Conservation (phyloP, 2,797 vertebrate species). For the Lerista edwardsae region DNA sequence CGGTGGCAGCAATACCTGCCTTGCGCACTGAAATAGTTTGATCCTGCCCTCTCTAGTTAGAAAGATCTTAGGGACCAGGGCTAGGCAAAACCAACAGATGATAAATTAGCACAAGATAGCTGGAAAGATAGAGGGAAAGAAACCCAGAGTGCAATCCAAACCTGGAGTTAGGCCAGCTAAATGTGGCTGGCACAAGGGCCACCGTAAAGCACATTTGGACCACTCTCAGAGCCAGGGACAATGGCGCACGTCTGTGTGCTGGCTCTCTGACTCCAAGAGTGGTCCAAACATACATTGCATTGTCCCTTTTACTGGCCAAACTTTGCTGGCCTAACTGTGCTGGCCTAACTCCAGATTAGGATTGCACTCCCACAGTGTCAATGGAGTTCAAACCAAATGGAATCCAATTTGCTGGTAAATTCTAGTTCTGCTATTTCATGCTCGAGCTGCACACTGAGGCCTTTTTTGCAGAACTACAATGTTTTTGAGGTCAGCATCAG, state of each 20-base stretch:
- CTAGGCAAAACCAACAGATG: not conserved
- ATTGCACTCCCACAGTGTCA: too few relatives aligned
- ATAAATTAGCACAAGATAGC: not conserved
- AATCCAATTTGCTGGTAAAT: conserved; percentile 11
- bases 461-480: not conserved
- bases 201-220: too few relatives aligned
- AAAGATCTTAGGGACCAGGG: not conserved
- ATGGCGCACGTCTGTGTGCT: too few relatives aligned
- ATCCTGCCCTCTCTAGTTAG: not conserved
- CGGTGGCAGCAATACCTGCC: not conserved
- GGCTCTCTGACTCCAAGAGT: too few relatives aligned
- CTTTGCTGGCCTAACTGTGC: too few relatives aligned
- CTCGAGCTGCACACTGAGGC: not conserved
- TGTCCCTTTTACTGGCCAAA: too few relatives aligned
- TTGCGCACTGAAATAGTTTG: not conserved
- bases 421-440: not conserved
- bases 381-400: not conserved
- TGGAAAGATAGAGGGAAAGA: not conserved
- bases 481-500: not conserved
- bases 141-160: too few relatives aligned
- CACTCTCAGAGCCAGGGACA: too few relatives aligned
- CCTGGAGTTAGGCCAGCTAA: too few relatives aligned
- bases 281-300: too few relatives aligned
- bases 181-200: too few relatives aligned
- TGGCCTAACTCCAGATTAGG: too few relatives aligned